Conservation (phyloP, 2,797 vertebrate genomes). For the Ceyx erithaca region DNA sequence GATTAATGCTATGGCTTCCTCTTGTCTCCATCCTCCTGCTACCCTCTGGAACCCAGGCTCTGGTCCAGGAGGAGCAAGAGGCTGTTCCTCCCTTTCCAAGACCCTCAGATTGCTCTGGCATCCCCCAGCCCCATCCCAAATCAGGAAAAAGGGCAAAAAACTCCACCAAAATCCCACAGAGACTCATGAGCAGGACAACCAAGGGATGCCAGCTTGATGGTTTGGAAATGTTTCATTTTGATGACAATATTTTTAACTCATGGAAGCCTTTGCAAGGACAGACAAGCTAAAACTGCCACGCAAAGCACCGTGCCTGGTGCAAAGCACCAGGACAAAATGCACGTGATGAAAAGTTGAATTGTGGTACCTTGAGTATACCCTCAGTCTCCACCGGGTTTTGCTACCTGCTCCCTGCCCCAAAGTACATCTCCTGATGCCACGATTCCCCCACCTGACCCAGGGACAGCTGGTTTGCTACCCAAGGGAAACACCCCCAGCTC, state of each 20-base stretch:
- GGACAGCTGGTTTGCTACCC: background rate
- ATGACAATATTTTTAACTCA: background rate
- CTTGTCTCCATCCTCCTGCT: background rate
- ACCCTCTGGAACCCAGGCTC: background rate
- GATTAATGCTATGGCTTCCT: constrained; percentile 36
- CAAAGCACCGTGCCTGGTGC: background rate
- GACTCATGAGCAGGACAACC: fast-evolving
- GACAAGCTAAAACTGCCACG: background rate
- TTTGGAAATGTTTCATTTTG: background rate
- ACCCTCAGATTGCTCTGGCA: background rate
- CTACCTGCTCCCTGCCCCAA: background rate
- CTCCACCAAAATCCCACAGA: background rate
- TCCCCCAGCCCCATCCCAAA: background rate
- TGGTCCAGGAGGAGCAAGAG: background rate
- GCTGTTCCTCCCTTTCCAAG: background rate
- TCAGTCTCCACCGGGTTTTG: background rate
- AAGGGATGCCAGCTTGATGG: background rate
- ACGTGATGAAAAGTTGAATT: background rate
- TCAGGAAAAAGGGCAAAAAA: background rate
- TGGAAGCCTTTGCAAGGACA: background rate
- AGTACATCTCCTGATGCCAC: fast-evolving
- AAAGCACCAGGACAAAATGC: fast-evolving
- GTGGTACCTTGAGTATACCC: background rate
- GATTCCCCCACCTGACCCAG: fast-evolving
- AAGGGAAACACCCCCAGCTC: background rate